These are phyloP conservation scores for Chrysochloris asiatica DNA, from an alignment of 2,113 vertebrate genomes.

Conservation along the genomic window DNA sequence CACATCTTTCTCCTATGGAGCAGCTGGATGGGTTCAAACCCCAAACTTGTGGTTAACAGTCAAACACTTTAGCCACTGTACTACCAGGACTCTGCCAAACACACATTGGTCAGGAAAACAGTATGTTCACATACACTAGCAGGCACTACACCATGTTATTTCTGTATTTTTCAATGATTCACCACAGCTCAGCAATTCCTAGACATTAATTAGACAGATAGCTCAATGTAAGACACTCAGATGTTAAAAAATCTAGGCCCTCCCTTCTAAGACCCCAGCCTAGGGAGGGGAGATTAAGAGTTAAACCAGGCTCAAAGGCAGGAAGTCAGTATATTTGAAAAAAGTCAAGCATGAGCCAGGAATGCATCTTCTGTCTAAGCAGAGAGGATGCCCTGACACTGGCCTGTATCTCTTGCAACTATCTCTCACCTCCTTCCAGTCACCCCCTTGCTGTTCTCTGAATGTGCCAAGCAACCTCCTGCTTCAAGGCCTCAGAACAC, in stretches of 20 bases:
- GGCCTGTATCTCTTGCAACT: not conserved
- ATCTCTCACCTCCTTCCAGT: too few relatives aligned
- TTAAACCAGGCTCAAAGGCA: not conserved
- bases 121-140: not conserved
- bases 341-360: not conserved
- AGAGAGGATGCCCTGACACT: rapidly evolving
- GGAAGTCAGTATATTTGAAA: not conserved
- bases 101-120: not conserved
- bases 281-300: too few relatives aligned
- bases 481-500: not conserved
- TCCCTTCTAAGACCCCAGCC: not conserved
- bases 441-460: not conserved
- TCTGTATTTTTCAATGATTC: slow-evolving; percentile 1
- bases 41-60: too few relatives aligned
- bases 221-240: slow-evolving; percentile 23
- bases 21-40: too few relatives aligned
- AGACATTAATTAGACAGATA: not conserved
- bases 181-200: slow-evolving; percentile 15
- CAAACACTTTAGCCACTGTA: too few relatives aligned
- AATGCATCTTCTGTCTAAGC: not conserved
- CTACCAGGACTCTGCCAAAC: not conserved
- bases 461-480: too few relatives aligned
- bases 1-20: too few relatives aligned
- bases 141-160: not conserved
- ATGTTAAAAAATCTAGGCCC: not conserved